Evolutionary conservation across 2,888 invertebrate species (phyloP), one percentile per base, ranked within the genome.

Genomic region (Meta bourneti): DNA sequence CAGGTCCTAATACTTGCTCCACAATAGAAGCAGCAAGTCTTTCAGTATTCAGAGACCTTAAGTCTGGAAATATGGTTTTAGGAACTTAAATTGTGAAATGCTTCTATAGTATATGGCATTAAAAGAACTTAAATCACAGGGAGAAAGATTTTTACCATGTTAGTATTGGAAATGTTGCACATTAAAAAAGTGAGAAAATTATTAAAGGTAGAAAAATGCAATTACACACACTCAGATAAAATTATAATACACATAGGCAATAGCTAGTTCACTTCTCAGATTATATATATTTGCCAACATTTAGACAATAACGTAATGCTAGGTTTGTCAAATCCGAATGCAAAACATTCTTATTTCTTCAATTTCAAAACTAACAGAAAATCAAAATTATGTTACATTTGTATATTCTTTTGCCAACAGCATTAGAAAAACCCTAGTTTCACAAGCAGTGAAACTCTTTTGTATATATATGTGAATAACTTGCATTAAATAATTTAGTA

Each of bases 1-100:
- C 94, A 20, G 94, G 94, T 48, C 94, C 94, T 16, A 95, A 93
- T 13, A 95, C 95, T 20, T 95, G 95, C 92, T 95, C 95, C 1
- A 95, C 95, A 78, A 95, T 95, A 86, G 95, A 95, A 93, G 95
- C 95, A 0, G 95, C 95, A 13, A 95, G 94, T 92, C 93, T 93
- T 93, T 94, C 94, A n/a, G 94, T 94, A 75, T 84, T 93, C 61
- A 92, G 71, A 77, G 93, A 91, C 77, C 89, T 90, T 87, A 89
- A 80, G 79, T 89, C 90, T 90, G 90, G 34, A 79, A 90, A 87
- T 71, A 92, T 81, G 85, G 1, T 79, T 86, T 88, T 70, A 61
- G 61, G 19, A 34, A 34, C 79, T 88, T 80, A 88, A 75, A 74
- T 70, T 70, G 83, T 20, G 52, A 51, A 19, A 83, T 16, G 83